Percentiles rank a stretch among this genome's conserved stretches.
These are phyloP conservation scores for Conger conger DNA, from an alignment of 2,113 vertebrate genomes.

Conservation along the genomic window DNA sequence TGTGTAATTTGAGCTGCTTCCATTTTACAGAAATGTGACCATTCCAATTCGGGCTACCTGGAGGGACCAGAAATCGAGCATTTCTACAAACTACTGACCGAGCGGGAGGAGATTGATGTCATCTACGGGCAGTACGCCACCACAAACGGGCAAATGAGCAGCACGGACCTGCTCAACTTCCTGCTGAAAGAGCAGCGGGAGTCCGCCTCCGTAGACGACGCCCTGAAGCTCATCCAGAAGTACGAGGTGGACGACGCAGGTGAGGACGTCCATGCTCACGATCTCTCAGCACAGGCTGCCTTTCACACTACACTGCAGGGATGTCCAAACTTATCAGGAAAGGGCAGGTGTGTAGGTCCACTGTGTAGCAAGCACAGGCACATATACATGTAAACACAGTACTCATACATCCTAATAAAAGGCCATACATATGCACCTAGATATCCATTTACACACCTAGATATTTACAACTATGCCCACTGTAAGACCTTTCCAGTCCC, in stretches of 20 bases:
- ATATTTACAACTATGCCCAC: neutral
- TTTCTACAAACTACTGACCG: conserved; percentile 88
- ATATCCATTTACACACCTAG: neutral
- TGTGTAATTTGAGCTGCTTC: neutral
- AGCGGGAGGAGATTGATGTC: conserved; percentile 79
- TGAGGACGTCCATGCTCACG: conserved; percentile 54
- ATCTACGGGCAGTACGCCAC: conserved; percentile 74
- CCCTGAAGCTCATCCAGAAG: conserved; percentile 79
- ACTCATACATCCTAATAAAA: no score
- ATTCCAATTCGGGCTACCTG: conserved; percentile 79
- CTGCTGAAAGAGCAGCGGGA: conserved; percentile 79
- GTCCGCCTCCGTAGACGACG: conserved; percentile 65
- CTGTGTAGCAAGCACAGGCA: no score
- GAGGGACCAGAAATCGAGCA: conserved; percentile 83
- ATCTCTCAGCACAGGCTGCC: no score
- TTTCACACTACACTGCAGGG: no score
- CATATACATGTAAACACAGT: neutral
- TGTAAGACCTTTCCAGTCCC: no score
- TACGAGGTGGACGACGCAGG: conserved; percentile 84
- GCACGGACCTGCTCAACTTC: conserved; percentile 77
- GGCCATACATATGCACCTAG: neutral
- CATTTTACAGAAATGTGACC: conserved; percentile 82
- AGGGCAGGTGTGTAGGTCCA: no score
- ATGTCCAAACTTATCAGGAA: no score
- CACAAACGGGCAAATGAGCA: conserved; percentile 69